Percentiles rank a stretch among this genome's conserved stretches.
These are phyloP conservation scores for Pteronotus mesoamericanus DNA, from an alignment of 2,797 vertebrate species.

Conservation along the genomic window DNA sequence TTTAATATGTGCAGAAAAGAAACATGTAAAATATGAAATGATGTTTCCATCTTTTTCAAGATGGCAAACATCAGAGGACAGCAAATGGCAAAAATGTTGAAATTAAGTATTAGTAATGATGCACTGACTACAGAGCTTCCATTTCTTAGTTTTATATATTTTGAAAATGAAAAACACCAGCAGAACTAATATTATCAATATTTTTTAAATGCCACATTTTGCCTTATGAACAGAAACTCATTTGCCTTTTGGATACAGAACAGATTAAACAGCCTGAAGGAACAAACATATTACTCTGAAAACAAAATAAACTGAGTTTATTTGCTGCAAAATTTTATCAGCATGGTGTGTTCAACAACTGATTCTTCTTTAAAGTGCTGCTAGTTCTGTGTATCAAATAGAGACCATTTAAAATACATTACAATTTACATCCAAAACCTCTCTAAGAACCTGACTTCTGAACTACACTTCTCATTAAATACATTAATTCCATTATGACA, in stretches of 20 bases:
- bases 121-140: not conserved
- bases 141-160: slow-evolving; percentile 50
- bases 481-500: not conserved
- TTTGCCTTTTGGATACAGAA: slow-evolving; percentile 64
- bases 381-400: not conserved
- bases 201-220: slow-evolving; percentile 26
- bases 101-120: slow-evolving; percentile 42
- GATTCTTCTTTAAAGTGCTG: slow-evolving; percentile 21
- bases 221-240: slow-evolving; percentile 47
- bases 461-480: slow-evolving; percentile 5
- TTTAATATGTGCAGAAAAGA: slow-evolving; percentile 35
- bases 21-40: not conserved
- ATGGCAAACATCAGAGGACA: slow-evolving; percentile 30
- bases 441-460: not conserved
- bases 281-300: slow-evolving; percentile 56
- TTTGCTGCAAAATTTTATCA: slow-evolving; percentile 60
- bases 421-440: not conserved
- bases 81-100: slow-evolving; percentile 40
- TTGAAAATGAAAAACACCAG: slow-evolving; percentile 37
- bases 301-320: slow-evolving; percentile 60
- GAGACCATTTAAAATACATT: slow-evolving; percentile 1
- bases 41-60: slow-evolving; percentile 24
- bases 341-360: not conserved
- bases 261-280: slow-evolving; percentile 47
- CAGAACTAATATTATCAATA: slow-evolving; percentile 43